Evolutionary conservation across 2,888 invertebrate species (phyloP).

Genomic region (Deilephila elpenor): DNA sequence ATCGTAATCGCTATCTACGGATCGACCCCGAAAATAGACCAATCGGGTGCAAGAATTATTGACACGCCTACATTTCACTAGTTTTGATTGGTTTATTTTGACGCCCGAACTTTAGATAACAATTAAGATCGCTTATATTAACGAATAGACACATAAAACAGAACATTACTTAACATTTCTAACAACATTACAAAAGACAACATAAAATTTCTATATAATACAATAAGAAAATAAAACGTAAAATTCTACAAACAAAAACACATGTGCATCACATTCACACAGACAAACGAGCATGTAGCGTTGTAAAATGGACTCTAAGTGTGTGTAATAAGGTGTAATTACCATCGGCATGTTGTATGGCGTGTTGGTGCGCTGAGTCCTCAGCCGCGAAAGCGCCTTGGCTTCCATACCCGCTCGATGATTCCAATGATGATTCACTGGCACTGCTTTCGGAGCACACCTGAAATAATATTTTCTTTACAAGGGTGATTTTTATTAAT

Average conservation of each 20-base stretch:
- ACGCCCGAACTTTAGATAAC: too few relatives aligned
- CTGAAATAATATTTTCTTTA: conserved; percentile 49
- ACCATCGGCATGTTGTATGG: conserved; percentile 77
- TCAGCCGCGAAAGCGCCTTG: conserved; percentile 89
- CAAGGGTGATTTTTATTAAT: too few relatives aligned
- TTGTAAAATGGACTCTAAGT: conserved; percentile 33
- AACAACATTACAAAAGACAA: too few relatives aligned
- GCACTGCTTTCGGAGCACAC: conserved; percentile 86
- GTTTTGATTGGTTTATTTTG: too few relatives aligned
- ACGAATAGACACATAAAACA: too few relatives aligned
- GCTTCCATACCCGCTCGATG: conserved; percentile 91
- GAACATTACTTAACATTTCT: too few relatives aligned
- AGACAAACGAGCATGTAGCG: conserved; percentile 28
- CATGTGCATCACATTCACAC: conserved; percentile 20
- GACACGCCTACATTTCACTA: too few relatives aligned
- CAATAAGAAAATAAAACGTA: conserved; percentile 46
- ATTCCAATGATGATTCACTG: conserved; percentile 90
- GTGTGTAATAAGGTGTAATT: conserved; percentile 46
- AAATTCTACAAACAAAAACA: conserved; percentile 32
- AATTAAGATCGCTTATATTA: too few relatives aligned
- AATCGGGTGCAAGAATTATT: too few relatives aligned
- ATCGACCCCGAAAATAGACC: too few relatives aligned
- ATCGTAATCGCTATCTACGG: too few relatives aligned
- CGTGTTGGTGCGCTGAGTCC: conserved; percentile 75
- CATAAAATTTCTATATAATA: background rate